Base-by-base conservation (phyloP, 2,113 vertebrate genomes). In the Tringa solitaria region DNA sequence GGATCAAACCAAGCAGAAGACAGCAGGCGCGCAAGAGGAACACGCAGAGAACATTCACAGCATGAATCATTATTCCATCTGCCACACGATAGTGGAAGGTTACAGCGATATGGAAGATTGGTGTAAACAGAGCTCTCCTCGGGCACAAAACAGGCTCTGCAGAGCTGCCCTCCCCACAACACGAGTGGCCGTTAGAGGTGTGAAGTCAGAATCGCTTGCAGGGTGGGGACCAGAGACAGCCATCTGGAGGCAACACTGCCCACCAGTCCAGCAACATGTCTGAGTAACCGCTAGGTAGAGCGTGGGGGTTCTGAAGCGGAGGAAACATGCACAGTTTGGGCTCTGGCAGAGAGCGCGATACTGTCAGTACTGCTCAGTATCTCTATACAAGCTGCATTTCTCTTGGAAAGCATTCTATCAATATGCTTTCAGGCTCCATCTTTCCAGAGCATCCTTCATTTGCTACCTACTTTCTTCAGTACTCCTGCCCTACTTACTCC, bases 61-160 rank as follows among this genome's bases (percentile, higher is more conserved):
- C 82, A 94, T 96, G 96, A 97, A 93, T 97, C 96, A 96, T 96
- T 95, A 86, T 97, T 95, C 95, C 93, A 89, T 97, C 96, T 97
- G 95, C 95, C 96, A 95, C 93, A 92, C 50, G 84, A 88, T n/a
- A 95, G 82, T 80, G 96, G 92, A 95, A 96, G 96, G 95, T 96
- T 93, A 96, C 90, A 93, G 93, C 3, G 14, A 95, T 92, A 93
- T 61, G 87, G 93, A 93, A 94, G 85, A 87, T 78, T 35, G 74
- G 85, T 86, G 91, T 93, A 89, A 95, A 94, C 86, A 96, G 89
- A 94, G 80, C 77, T 91, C 91, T 96, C 93, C 86, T 87, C 91
- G 91, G 88, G 87, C 85, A 92, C 83, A 90, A 90, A 94, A 75
- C 60, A 93, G 81, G 81, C 85, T 91, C 92, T 83, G 68, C 84